Evolutionary conservation across 2,797 vertebrate genomes (phyloP).

Genomic region (Agapornis canus): DNA sequence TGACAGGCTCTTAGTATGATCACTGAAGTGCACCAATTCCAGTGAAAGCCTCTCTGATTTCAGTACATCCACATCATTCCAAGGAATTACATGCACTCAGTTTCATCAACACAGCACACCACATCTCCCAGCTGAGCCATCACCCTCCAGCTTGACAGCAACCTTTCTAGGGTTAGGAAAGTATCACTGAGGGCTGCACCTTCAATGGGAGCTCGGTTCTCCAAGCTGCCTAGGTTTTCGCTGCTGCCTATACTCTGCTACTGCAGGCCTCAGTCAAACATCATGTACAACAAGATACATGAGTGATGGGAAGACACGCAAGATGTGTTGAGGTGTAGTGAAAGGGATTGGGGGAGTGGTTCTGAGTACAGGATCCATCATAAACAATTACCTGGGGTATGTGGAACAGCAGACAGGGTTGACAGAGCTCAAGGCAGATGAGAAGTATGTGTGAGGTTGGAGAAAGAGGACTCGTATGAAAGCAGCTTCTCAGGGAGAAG

Average conservation of each 20-base stretch:
- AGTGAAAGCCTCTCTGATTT: background rate
- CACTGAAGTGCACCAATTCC: background rate
- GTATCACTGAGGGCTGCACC: background rate
- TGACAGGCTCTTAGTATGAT: background rate
- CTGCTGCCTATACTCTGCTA: background rate
- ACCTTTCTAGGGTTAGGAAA: background rate
- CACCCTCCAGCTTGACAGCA: accelerated
- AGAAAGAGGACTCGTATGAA: background rate
- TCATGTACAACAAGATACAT: background rate
- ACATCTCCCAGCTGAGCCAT: background rate
- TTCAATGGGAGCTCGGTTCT: background rate
- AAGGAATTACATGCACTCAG: accelerated
- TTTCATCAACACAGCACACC: background rate
- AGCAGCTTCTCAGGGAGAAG: background rate
- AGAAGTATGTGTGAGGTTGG: background rate
- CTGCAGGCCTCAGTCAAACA: background rate
- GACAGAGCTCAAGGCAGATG: background rate
- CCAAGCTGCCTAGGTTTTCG: background rate
- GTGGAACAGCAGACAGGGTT: background rate
- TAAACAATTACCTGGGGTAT: background rate
- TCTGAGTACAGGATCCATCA: background rate
- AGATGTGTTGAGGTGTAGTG: background rate
- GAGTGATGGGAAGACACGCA: background rate
- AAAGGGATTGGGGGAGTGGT: background rate
- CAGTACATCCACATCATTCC: background rate